Conservation (phyloP, 2,888 invertebrate species). For the Drosophila emarginata region DNA sequence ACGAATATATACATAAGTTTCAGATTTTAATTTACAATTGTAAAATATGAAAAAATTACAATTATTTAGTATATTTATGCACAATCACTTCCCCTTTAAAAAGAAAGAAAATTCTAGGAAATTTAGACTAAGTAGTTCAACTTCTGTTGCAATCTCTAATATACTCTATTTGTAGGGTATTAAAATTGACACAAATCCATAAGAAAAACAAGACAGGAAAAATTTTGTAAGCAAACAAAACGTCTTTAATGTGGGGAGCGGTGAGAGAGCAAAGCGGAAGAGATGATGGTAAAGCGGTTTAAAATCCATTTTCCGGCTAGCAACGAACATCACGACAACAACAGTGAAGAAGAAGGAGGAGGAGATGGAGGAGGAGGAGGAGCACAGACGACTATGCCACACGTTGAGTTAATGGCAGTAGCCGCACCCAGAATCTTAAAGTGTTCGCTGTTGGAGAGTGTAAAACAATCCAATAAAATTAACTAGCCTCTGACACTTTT, state of each 20-base stretch:
- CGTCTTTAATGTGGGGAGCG: background rate
- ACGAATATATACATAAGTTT: too few relatives aligned
- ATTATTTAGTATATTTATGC: too few relatives aligned
- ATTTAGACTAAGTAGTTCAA: too few relatives aligned
- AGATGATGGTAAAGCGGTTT: conserved; percentile 43
- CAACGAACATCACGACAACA: conserved; percentile 18
- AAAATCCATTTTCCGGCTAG: conserved; percentile 34
- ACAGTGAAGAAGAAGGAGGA: background rate
- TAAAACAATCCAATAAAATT: conserved; percentile 69
- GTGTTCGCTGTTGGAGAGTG: conserved; percentile 62
- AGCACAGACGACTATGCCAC: conserved; percentile 7
- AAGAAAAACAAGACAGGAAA: conserved; percentile 20
- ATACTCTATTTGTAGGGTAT: background rate
- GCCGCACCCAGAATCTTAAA: conserved; percentile 46
- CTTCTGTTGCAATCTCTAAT: too few relatives aligned
- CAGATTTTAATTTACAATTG: too few relatives aligned
- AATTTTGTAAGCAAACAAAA: conserved; percentile 14
- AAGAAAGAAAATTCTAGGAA: too few relatives aligned
- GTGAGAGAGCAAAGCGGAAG: conserved; percentile 6
- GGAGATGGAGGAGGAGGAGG: too few relatives aligned
- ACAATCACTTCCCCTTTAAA: too few relatives aligned
- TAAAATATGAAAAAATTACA: too few relatives aligned
- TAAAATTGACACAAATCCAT: conserved; percentile 50
- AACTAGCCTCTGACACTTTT: conserved; percentile 62
- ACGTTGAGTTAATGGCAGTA: conserved; percentile 32